These are phyloP conservation scores for Podargus strigoides DNA, from an alignment of 2,797 vertebrate species.

Conservation along the genomic window DNA sequence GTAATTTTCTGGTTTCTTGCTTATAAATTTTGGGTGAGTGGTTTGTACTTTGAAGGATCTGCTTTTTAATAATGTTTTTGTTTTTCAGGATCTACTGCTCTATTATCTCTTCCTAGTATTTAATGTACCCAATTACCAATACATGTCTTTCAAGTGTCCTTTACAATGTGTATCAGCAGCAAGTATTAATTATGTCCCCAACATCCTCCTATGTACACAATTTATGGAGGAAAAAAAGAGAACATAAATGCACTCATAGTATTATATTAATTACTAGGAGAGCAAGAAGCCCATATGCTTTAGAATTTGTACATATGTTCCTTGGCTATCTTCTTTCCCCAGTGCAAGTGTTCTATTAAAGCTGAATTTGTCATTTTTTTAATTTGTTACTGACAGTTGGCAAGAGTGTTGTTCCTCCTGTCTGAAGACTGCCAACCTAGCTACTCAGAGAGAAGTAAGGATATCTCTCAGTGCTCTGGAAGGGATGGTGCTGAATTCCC, in stretches of 20 bases:
- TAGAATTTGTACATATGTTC: slow-evolving; percentile 40
- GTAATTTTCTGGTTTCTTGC: background rate
- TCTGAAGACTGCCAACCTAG: slow-evolving; percentile 15
- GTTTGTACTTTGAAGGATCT: background rate
- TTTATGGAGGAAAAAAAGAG: background rate
- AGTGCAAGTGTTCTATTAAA: slow-evolving; percentile 12
- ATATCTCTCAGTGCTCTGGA: background rate
- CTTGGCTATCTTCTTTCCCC: slow-evolving; percentile 21
- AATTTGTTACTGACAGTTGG: slow-evolving; percentile 24
- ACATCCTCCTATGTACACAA: background rate
- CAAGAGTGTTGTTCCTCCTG: background rate
- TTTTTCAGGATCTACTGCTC: background rate
- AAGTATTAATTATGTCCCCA: background rate
- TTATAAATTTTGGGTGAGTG: background rate
- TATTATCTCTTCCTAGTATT: background rate
- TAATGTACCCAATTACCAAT: background rate
- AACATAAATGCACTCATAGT: background rate
- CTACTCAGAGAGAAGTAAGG: background rate
- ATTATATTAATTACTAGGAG: slow-evolving; percentile 32
- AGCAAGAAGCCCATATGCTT: slow-evolving; percentile 37
- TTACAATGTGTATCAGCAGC: background rate
- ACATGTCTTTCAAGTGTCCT: background rate
- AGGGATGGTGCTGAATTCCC: background rate
- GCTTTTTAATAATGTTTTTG: background rate
- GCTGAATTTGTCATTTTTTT: slow-evolving; percentile 25